Evolutionary conservation across 2,888 invertebrate species (phyloP), one percentile per base, ranked within the genome.

Genomic region (Branchinecta sandiegonensis): DNA sequence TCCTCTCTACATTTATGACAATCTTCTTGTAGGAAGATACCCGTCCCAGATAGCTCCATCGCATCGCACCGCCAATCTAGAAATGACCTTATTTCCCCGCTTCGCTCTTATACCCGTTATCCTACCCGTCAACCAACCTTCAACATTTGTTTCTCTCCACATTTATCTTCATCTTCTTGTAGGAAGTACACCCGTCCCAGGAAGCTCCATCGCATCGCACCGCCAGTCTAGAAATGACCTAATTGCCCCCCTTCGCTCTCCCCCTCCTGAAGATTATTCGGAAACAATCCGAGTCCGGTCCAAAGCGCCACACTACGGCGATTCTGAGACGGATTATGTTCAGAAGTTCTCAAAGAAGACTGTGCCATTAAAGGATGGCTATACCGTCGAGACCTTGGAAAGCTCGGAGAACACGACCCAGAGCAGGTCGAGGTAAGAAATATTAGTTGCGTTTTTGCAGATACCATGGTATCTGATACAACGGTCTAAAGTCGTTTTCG

Each of bases 281-380:
- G 86, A 87, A 77, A 86, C 86, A 0, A 86, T 85, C 74, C 83
- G 85, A 74, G 85, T 86, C 72, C 84, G 84, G 9, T 85, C 85
- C 13, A 82, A 84, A 71, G 85, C 84, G 69, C 86, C 86, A 1
- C 79, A 81, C 68, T 86, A 87, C 23, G 84, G 84, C 74, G 81
- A 87, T 68, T 87, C 87, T 46, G 85, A 87, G 74, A 86, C 85
- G 0, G 69, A 69, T 48, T 68, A 67, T 9, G 85, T 86, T 14
- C 84, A 86, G 75, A 86, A 83, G 65, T 83, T 85, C 73, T 83
- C 83, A 72, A 86, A 86, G 77, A 86, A 86, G 78, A 82, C 84
- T 2, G 79, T 86, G 66, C 86, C 86, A 13, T 79, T 83, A 1
- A 83, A 81, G 74, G 83, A 84, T 74, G 86, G 86, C 0, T 81